Evolutionary conservation across 2,113 vertebrate species (phyloP).

Genomic region (Ceuthmochares aereus): DNA sequence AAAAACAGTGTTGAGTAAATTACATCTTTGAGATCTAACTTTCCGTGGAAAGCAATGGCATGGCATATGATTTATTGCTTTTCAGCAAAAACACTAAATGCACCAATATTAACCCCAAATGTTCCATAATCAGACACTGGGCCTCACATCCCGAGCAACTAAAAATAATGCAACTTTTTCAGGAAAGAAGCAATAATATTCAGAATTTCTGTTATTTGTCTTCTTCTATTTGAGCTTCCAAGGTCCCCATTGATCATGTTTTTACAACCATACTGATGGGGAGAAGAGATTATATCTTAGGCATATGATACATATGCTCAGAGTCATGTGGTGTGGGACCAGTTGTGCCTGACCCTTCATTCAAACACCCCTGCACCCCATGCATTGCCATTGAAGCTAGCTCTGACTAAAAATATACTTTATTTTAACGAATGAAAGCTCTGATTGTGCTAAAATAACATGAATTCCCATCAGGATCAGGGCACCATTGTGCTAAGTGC

Average conservation of each 20-base stretch:
- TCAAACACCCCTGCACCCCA: neutral
- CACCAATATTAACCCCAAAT: neutral
- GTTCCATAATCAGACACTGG: neutral
- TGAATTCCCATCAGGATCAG: slow-evolving; percentile 65
- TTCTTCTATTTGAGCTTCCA: neutral
- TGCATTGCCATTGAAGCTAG: neutral
- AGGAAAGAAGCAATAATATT: neutral
- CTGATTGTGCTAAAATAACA: slow-evolving; percentile 68
- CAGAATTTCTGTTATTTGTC: neutral
- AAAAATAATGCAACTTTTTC: neutral
- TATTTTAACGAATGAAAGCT: slow-evolving; percentile 61
- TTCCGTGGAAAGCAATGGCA: neutral
- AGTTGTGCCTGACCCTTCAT: slow-evolving; percentile 6
- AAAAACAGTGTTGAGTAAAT: neutral
- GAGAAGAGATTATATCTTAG: neutral
- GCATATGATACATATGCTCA: slow-evolving; percentile 2
- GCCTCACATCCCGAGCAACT: neutral
- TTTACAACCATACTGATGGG: neutral
- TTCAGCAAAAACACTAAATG: neutral
- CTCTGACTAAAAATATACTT: slow-evolving; percentile 66
- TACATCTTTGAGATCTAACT: neutral
- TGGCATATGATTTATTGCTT: neutral
- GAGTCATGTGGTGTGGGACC: slow-evolving; percentile 4
- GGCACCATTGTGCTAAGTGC: slow-evolving; percentile 64
- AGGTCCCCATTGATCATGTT: neutral